Evolutionary conservation across 92 coral and sea anemone species (phyloP).

Genomic region (Ricordea florida): DNA sequence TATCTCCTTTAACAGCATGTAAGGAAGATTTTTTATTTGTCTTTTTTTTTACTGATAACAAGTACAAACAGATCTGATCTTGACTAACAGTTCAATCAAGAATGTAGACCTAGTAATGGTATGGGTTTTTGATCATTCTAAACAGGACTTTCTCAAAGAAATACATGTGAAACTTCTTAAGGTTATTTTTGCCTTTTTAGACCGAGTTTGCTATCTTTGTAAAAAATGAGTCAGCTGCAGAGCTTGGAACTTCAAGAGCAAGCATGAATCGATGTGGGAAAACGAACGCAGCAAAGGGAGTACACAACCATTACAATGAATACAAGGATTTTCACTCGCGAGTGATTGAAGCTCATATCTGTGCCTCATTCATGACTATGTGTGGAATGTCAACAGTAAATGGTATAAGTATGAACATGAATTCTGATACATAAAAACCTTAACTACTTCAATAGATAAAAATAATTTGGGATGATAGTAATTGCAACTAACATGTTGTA

Average conservation of each 20-base stretch:
- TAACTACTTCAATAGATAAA: background rate
- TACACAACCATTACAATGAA: background rate
- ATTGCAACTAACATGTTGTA: too few species aligned
- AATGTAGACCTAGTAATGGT: background rate
- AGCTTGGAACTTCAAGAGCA: background rate
- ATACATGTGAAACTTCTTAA: background rate
- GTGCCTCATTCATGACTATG: background rate
- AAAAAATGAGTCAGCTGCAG: background rate
- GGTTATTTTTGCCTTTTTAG: background rate
- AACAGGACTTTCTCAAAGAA: background rate
- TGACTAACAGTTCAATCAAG: too few species aligned
- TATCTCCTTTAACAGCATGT: too few species aligned
- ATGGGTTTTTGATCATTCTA: background rate
- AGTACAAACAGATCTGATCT: too few species aligned
- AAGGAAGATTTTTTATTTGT: too few species aligned
- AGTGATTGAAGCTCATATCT: background rate
- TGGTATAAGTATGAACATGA: too few species aligned
- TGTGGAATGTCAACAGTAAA: background rate
- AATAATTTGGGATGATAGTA: too few species aligned
- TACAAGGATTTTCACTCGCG: background rate
- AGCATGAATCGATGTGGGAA: background rate
- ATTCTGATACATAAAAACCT: background rate
- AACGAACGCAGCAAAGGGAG: constrained; percentile 2
- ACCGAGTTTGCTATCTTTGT: background rate
- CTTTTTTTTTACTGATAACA: too few species aligned